Conservation (phyloP, 2,888 invertebrate genomes). For the Pomacea canaliculata region DNA sequence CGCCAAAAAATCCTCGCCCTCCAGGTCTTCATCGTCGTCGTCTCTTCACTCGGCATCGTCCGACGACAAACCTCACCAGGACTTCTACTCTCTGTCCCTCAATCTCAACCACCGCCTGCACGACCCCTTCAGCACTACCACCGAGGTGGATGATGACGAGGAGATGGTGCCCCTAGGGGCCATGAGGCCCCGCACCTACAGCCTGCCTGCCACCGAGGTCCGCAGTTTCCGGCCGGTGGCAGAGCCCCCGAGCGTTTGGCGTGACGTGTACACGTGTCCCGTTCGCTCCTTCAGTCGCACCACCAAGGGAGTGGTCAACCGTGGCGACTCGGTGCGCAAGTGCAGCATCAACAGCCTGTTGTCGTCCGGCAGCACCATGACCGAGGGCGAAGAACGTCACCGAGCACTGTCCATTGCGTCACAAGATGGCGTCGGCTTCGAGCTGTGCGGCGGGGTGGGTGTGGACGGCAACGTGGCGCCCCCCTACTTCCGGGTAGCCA, state of each 20-base stretch:
- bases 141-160: neutral
- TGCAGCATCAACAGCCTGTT: conserved; percentile 33
- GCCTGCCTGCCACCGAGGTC: conserved; percentile 10
- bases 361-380: conserved; percentile 28
- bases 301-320: conserved; percentile 33
- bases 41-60: conserved; percentile 4
- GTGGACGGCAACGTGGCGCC: conserved; percentile 13
- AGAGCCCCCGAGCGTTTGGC: neutral
- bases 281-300: conserved; percentile 32
- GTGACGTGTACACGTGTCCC: conserved; percentile 22
- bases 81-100: neutral
- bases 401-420: conserved; percentile 17
- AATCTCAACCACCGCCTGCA: conserved; percentile 14
- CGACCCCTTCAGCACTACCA: neutral
- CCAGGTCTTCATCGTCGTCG: conserved; percentile 8
- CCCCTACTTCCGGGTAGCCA: conserved; percentile 28
- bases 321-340: conserved; percentile 33
- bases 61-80: neutral
- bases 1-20: conserved; percentile 1
- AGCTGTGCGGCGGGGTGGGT: conserved; percentile 17
- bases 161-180: neutral
- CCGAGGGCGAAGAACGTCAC: conserved; percentile 19
- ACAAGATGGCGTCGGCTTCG: conserved; percentile 13
- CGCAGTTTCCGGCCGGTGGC: neutral
- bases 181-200: conserved; percentile 17